phyloP scores from a whole-genome alignment of 2,888 invertebrate genomes.

The Arctia plantaginis region DNA sequence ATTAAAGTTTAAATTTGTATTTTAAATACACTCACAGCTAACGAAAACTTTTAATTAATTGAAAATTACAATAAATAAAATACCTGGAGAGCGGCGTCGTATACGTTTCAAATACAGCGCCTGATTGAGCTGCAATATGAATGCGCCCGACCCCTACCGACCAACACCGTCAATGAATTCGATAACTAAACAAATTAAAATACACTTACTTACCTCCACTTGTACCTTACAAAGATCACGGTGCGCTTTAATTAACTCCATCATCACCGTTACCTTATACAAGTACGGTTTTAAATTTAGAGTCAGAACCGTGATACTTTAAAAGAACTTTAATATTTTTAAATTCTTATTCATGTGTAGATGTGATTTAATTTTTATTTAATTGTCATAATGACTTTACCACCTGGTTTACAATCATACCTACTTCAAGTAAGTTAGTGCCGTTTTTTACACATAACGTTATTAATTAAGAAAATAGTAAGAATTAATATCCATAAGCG shows the following conservation, averaged over 20 bases:
- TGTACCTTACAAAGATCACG: not conserved
- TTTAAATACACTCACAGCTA: constrained; percentile 5
- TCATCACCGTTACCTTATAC: not conserved
- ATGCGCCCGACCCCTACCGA: constrained; percentile 9
- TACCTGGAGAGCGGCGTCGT: constrained; percentile 28
- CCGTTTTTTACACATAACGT: too few relatives aligned
- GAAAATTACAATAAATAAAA: constrained; percentile 1
- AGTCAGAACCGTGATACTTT: not conserved
- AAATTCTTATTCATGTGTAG: too few relatives aligned
- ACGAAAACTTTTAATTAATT: not conserved
- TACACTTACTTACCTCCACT: constrained; percentile 14
- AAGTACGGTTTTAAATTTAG: not conserved
- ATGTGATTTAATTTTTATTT: too few relatives aligned
- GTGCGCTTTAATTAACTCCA: constrained; percentile 9
- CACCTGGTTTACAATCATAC: too few relatives aligned
- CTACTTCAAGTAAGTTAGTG: too few relatives aligned
- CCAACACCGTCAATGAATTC: constrained; percentile 37
- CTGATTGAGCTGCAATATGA: constrained; percentile 27
- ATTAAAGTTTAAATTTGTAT: not conserved
- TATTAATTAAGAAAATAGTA: too few relatives aligned
- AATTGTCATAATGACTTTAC: too few relatives aligned
- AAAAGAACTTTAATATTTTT: not conserved
- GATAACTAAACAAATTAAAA: constrained; percentile 43
- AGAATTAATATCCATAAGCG: too few relatives aligned
- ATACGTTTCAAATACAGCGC: constrained; percentile 22